Evolutionary conservation across 1,140 invertebrate genomes (phyloP).

Genomic region (Oppia nitens): DNA sequence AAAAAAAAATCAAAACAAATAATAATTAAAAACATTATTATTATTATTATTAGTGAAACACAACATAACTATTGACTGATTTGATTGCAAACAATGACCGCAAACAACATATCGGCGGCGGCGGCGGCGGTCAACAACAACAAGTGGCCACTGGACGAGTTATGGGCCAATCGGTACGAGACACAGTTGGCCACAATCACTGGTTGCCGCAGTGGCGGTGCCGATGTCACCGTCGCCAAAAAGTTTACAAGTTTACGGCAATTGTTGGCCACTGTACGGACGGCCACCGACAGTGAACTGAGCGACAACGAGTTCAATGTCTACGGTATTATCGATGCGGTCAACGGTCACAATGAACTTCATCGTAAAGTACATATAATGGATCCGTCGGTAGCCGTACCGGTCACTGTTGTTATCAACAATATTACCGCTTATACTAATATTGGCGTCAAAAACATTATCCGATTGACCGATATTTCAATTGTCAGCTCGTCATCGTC

Average conservation of each 20-base stretch:
- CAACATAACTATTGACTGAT: too few species aligned
- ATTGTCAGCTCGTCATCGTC: not conserved
- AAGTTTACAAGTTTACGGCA: not conserved
- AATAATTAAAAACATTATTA: too few species aligned
- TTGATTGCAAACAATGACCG: too few species aligned
- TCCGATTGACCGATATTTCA: not conserved
- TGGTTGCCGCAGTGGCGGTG: too few species aligned
- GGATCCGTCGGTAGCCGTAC: not conserved
- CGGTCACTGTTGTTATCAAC: not conserved
- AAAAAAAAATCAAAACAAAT: too few species aligned
- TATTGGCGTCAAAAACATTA: not conserved
- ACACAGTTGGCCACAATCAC: too few species aligned
- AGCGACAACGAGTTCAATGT: not conserved
- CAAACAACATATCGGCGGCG: too few species aligned
- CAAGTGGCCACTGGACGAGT: too few species aligned
- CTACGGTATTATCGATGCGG: not conserved
- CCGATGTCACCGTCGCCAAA: too few species aligned
- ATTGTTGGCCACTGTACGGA: not conserved
- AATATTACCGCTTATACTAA: not conserved
- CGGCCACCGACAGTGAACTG: not conserved
- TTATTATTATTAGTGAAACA: too few species aligned
- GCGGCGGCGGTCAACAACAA: too few species aligned
- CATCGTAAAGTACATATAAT: not conserved
- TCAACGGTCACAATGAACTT: not conserved
- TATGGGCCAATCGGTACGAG: too few species aligned